Evolutionary conservation across 2,113 vertebrate species (phyloP), one percentile per base, ranked within the genome.

Genomic region (Hyperopisus bebe): DNA sequence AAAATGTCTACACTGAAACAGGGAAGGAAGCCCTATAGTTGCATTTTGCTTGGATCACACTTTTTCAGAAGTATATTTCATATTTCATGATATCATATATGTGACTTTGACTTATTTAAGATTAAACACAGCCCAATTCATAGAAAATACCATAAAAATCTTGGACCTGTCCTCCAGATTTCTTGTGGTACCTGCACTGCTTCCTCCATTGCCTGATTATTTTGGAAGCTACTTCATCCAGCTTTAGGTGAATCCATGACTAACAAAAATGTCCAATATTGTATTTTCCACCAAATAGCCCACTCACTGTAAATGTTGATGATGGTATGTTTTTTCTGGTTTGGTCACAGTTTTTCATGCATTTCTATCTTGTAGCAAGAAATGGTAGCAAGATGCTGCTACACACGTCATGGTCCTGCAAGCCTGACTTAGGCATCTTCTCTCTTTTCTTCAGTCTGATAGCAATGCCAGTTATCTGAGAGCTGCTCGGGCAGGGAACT

Each of bases 401-500:
- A 42, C 17, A 8, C 35, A 10, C 1, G 7, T 19, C 74, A 80
- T 84, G 82, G 19, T 84, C 82, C 19, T 82, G 77, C 35, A 42
- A 35, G 19, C 39, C 31, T 84, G 82, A 53, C 87, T 58, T 1
- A 44, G 1, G 10, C 19, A 8, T 4, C 17, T 88, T 13, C 9
- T 58, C 21, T 31, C 35, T n/a, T 10, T n/a, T 74, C 86, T 91
- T 10, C 94, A 99, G 98, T 97, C 98, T 90, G 98, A 99, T 93
- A 96, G 97, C 92, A 99, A 99, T 47, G 98, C 98, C 92, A 99
- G 98, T 94, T 99, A 98, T 91, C 94, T 99, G 91, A 96, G 98
- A 94, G 97, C 98, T 90, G 98, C 98, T 91, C 96, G 98, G 89
- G 97, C 98, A 4, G 98, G 98, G 89, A 99, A 99, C 92, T 93